These are phyloP conservation scores for Bubo bubo DNA, from an alignment of 2,113 vertebrate species.

Conservation along the genomic window DNA sequence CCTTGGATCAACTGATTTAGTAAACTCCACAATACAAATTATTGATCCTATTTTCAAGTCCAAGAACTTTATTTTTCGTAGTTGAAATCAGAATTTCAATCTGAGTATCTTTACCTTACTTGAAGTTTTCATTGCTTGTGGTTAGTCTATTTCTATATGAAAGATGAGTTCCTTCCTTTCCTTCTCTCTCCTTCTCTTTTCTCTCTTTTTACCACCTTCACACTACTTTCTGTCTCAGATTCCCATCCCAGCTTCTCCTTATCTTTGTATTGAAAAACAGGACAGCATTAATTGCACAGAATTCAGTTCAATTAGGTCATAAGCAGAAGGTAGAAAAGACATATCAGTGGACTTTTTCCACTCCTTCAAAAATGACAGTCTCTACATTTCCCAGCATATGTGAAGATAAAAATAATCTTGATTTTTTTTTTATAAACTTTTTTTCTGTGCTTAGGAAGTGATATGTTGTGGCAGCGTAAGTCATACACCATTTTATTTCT, in stretches of 20 bases:
- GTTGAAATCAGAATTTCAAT: neutral
- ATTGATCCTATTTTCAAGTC: neutral
- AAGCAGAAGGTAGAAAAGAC: neutral
- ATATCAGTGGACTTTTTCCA: neutral
- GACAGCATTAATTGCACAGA: neutral
- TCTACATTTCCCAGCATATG: neutral
- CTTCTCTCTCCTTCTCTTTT: neutral
- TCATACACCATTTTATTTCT: neutral
- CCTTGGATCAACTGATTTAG: neutral
- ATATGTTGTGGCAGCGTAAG: neutral
- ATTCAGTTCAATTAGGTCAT: neutral
- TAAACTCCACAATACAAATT: neutral
- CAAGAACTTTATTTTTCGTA: neutral
- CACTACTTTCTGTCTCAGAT: neutral
- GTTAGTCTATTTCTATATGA: neutral
- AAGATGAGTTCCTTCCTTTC: neutral
- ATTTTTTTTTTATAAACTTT: neutral
- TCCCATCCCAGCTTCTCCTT: neutral
- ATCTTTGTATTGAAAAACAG: neutral
- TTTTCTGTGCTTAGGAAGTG: neutral
- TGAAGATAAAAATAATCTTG: neutral
- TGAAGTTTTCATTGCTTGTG: neutral
- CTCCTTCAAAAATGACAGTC: neutral
- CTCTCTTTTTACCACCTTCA: neutral
- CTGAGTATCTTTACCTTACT: neutral